Evolutionary conservation across 2,888 invertebrate genomes (phyloP).

Genomic region (Drosophila recens): DNA sequence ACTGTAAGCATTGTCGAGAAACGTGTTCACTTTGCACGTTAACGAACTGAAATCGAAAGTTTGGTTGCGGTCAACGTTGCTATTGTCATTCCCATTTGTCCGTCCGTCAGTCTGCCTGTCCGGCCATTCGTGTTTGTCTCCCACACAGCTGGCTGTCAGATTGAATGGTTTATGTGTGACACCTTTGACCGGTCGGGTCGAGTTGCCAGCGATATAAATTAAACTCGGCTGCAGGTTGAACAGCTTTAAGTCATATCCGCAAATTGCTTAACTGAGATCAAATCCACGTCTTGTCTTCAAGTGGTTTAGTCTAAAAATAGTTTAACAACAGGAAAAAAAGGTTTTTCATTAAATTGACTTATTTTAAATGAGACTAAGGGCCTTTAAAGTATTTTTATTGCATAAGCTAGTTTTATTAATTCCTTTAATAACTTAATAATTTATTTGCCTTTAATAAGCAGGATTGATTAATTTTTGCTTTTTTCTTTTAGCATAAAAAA

Average conservation of each 20-base stretch:
- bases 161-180: constrained; percentile 79
- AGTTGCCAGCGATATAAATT: constrained; percentile 75
- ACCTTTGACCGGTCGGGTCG: constrained; percentile 76
- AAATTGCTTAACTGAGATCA: constrained; percentile 19
- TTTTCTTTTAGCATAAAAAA: constrained; percentile 24
- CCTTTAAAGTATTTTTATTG: too few species aligned
- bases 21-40: constrained; percentile 75
- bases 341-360: too few species aligned
- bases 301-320: background rate
- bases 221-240: constrained; percentile 42
- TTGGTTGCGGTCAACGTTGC: constrained; percentile 67
- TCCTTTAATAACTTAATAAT: background rate
- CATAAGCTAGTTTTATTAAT: background rate
- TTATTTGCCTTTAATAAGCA: constrained; percentile 3
- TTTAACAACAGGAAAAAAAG: background rate
- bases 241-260: constrained; percentile 45
- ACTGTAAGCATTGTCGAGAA: constrained; percentile 50
- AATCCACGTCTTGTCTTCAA: constrained; percentile 4
- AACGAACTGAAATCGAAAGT: constrained; percentile 78
- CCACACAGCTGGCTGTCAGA: constrained; percentile 71
- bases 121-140: constrained; percentile 24
- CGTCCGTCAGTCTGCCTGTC: constrained; percentile 20
- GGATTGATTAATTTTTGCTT: constrained; percentile 22
- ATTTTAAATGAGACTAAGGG: too few species aligned
- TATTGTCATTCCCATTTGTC: constrained; percentile 52